phyloP scores from a whole-genome alignment of 2,888 invertebrate species.

The Chirona hameri region DNA sequence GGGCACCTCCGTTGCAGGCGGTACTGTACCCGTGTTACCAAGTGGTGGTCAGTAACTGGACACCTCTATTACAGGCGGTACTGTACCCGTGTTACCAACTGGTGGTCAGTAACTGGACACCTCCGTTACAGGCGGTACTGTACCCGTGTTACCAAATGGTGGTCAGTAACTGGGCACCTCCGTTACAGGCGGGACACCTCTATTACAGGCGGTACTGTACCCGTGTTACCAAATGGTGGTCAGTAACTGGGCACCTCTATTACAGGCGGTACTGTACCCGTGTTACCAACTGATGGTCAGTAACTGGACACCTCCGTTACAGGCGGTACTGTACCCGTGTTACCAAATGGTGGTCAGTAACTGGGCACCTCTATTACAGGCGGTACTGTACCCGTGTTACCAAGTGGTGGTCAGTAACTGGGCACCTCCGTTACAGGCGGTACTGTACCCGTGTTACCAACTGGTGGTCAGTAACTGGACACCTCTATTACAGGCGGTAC shows the following conservation, averaged over 20 bases:
- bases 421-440: conserved; percentile 61
- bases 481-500: conserved; percentile 53
- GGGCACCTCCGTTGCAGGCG: conserved; percentile 73
- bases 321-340: conserved; percentile 60
- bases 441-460: conserved; percentile 72
- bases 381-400: conserved; percentile 66
- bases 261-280: conserved; percentile 57
- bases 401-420: conserved; percentile 73
- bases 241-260: conserved; percentile 75
- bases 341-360: conserved; percentile 74
- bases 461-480: conserved; percentile 76
- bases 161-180: conserved; percentile 77
- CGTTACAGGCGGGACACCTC: too few species aligned
- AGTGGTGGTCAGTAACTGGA: conserved; percentile 73
- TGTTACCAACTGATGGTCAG: conserved; percentile 74
- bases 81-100: conserved; percentile 75
- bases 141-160: conserved; percentile 77
- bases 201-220: conserved; percentile 53
- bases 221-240: conserved; percentile 75
- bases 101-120: conserved; percentile 76
- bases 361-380: conserved; percentile 67
- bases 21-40: conserved; percentile 71
- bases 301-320: conserved; percentile 69
- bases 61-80: conserved; percentile 55
- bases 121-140: conserved; percentile 53